These are phyloP conservation scores for Calyptommatus sinebrachiatus DNA, from an alignment of 2,113 vertebrate genomes.

Conservation along the genomic window DNA sequence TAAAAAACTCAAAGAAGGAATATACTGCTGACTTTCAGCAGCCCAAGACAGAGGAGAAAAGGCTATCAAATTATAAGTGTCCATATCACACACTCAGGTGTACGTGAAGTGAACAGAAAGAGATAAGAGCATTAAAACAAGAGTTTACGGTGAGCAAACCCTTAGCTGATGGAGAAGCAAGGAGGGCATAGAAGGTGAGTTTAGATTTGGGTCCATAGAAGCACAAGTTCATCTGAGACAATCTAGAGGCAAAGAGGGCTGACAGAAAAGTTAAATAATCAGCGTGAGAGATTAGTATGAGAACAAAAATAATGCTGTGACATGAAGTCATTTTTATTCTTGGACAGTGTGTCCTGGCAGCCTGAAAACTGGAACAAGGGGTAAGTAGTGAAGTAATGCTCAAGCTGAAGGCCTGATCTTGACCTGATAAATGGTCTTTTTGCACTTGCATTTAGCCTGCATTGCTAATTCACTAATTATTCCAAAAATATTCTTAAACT, in stretches of 20 bases:
- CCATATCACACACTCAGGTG: not conserved
- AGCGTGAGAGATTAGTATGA: not conserved
- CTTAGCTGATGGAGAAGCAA: not conserved
- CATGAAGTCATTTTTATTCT: too few relatives aligned
- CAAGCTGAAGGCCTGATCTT: too few relatives aligned
- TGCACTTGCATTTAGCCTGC: too few relatives aligned
- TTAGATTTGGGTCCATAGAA: not conserved
- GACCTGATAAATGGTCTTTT: too few relatives aligned
- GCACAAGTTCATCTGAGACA: not conserved
- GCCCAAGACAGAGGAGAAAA: constrained; percentile 9
- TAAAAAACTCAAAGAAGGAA: not conserved
- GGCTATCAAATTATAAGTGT: constrained; percentile 8
- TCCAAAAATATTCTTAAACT: too few relatives aligned
- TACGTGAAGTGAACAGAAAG: constrained; percentile 16
- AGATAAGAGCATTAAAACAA: constrained; percentile 21
- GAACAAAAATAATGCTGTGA: not conserved
- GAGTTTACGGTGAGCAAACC: not conserved
- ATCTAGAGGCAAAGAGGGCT: not conserved
- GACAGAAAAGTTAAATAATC: not conserved
- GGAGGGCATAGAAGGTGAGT: not conserved
- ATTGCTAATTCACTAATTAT: too few relatives aligned
- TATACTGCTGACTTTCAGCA: constrained; percentile 17
- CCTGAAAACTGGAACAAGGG: too few relatives aligned
- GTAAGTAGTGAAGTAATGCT: too few relatives aligned
- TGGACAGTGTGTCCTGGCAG: too few relatives aligned